Evolutionary conservation across 1,140 invertebrate species (phyloP), one percentile per base, ranked within the genome.

Genomic region (Solenopsis fugax): DNA sequence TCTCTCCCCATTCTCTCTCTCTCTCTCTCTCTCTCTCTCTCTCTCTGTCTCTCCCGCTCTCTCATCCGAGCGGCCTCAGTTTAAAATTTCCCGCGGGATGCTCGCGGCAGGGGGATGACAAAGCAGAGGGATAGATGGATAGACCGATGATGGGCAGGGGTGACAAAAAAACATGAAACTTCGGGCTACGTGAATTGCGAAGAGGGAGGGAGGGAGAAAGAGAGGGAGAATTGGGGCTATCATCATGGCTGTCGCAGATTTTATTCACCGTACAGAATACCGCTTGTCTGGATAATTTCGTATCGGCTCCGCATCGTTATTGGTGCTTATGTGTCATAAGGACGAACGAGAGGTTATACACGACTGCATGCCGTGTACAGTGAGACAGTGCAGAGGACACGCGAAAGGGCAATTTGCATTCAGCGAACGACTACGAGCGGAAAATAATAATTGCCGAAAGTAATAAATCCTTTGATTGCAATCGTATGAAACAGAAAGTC

Each of bases 51-150:
- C 58, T 52, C 10, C 29, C 34, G 2, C 21, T 86, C 1, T 18
- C 34, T 58, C 41, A 37, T 29, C 12, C 77, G 34, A 24, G 16
- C 52, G 60, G 62, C 50, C 52, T 65, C 71, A 86, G 73, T 89
- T 91, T 92, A 92, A 92, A 91, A 92, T 91, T 92, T 92, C 89
- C 88, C 91, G 52, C 41, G 89, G 82, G 91, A 87, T 84, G 21
- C n/a, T 50, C n/a, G 58, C 29, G 18, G 48, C 16, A 69, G 34
- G 13, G 13, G 41, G 45, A 41, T 29, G 80, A 84, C 24, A 60
- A 34, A 60, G 54, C 41, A 18, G 34, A 24, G 41, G 50, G 29
- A 69, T 34, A 54, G 54, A 50, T 16, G 48, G 65, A 41, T 82
- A 71, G 78, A 60, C 67, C 78, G 77, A 81, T 87, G 67, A 82